Evolutionary conservation across 2,888 invertebrate genomes (phyloP).

Genomic region (Blomia tropicalis): DNA sequence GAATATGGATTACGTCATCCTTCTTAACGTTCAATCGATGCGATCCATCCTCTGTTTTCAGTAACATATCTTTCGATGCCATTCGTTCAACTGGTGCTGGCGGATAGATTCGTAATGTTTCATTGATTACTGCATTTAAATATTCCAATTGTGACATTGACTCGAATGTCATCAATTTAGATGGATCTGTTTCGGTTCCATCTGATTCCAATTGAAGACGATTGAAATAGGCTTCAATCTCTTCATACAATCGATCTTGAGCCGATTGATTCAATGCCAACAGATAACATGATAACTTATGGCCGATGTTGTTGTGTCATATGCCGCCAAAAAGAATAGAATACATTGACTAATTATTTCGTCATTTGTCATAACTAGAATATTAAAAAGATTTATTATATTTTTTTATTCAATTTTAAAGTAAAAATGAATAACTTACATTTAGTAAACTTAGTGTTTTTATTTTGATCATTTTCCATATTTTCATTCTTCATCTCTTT

Average conservation of each 20-base stretch:
- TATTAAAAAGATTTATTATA: neutral
- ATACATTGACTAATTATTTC: constrained; percentile 23
- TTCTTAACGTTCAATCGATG: neutral
- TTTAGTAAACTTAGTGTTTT: neutral
- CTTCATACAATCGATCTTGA: constrained; percentile 22
- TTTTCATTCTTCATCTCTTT: neutral
- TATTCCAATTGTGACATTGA: neutral
- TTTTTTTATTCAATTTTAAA: neutral
- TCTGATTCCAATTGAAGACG: neutral
- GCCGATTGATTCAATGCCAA: constrained; percentile 16
- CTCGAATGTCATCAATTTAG: neutral
- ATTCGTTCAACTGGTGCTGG: neutral
- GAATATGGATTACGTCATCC: neutral
- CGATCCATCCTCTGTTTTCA: neutral
- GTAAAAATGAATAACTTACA: neutral
- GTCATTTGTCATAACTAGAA: neutral
- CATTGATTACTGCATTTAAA: constrained; percentile 11
- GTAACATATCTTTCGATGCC: neutral
- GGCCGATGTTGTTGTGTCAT: constrained; percentile 22
- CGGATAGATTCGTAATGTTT: constrained; percentile 18
- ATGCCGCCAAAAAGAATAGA: constrained; percentile 23
- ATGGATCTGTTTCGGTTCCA: neutral
- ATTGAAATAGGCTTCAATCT: constrained; percentile 12
- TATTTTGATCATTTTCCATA: neutral
- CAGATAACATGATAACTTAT: constrained; percentile 1